A percentile compares a stretch with the other conserved stretches of the same genome.
phyloP scores from a whole-genome alignment of 2,797 vertebrate species.

The Malacoraja senta region DNA sequence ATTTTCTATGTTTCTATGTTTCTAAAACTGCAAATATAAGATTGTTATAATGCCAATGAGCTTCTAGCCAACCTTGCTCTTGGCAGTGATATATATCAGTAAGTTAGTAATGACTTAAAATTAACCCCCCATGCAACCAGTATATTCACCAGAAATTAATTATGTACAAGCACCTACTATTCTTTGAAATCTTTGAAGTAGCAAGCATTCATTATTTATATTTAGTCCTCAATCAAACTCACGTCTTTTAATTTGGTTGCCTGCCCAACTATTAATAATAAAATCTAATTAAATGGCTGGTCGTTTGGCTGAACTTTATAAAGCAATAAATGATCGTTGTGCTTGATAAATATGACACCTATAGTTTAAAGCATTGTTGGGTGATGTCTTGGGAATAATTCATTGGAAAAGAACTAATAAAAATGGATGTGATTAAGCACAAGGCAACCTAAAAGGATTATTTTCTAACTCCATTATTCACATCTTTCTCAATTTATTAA shows the following conservation, averaged over 20 bases:
- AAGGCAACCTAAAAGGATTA: neutral
- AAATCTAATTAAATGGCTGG: neutral
- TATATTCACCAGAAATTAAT: neutral
- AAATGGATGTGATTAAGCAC: neutral
- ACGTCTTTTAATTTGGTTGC: neutral
- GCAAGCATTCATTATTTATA: neutral
- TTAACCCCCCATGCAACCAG: neutral
- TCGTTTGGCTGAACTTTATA: neutral
- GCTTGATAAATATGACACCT: neutral
- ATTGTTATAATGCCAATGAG: neutral
- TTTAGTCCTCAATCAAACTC: neutral
- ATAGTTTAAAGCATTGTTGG: neutral
- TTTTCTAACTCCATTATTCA: neutral
- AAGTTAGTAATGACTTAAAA: neutral
- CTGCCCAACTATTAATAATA: neutral
- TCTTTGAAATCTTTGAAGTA: conserved; percentile 1
- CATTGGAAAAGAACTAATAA: neutral
- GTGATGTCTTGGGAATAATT: neutral
- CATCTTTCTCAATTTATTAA: neutral
- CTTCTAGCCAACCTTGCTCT: neutral
- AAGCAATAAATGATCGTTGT: neutral
- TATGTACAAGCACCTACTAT: neutral
- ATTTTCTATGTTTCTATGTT: too few relatives aligned
- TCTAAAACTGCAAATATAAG: neutral
- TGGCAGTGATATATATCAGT: neutral